Base-by-base conservation (phyloP, 2,888 invertebrate genomes). In the Aleiodes leptofemur region DNA sequence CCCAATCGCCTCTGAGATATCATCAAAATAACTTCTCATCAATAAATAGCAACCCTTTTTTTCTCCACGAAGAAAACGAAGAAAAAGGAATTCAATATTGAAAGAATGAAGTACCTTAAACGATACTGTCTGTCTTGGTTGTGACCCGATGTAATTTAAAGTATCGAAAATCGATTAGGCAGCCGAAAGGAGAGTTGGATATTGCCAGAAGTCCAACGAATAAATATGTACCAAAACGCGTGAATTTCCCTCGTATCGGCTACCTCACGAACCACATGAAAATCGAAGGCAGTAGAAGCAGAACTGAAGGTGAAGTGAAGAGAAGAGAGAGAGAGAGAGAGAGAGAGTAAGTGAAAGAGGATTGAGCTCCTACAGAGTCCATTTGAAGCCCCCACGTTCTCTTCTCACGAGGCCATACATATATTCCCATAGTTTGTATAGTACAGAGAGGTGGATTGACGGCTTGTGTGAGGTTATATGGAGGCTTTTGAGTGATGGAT, bases 161-260 rank as follows among this genome's bases (percentile, higher is more conserved):
- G 34, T 72, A 72, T 72, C 61, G 72, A 72, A 72, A 72, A 72
- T 72, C 72, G 72, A 72, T 72, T 66, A 72, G 66, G 72, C 34
- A n/a, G 34, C 14, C 64, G 4, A 64, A 11, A 34, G 23, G 23
- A n/a, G 38, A 43, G 23, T 50, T 64, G 48, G 48, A 48, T 64
- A 64, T 64, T 64, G 50, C 72, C 43, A 43, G 50, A 61, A 57
- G 34, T 72, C 64, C 53, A 8, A n/a, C 53, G 53, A 64, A 72
- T 72, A 72, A 66, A 72, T 72, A 72, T 66, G 66, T 72, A 72
- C 66, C 51, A 23, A 29, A 48, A 61, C 16, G 38, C 61, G 50
- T 57, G 48, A 59, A 38, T 71, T 59, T 71, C 31, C 29, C 51
- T 23, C 34, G 71, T 59, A 51, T 68, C 51, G 64, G 23, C 29